Evolutionary conservation across 2,888 invertebrate genomes (phyloP).

Genomic region (Cerastis leucographa): DNA sequence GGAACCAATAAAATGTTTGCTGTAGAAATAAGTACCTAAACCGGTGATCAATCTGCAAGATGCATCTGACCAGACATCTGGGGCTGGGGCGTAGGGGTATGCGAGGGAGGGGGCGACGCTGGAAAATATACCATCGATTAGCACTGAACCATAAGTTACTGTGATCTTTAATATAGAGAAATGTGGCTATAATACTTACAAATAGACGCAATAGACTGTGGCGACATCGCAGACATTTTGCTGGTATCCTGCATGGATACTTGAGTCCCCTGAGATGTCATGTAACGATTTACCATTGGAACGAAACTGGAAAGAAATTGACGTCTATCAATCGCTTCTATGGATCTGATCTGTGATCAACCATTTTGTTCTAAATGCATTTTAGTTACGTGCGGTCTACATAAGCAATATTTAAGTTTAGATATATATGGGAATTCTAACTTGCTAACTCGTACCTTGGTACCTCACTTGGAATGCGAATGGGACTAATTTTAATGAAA

Average conservation of each 20-base stretch:
- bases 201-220: slow-evolving; percentile 89
- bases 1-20: background rate
- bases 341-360: slow-evolving; percentile 51
- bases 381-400: slow-evolving; percentile 31
- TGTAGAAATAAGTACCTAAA: slow-evolving; percentile 71
- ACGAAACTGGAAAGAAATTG: slow-evolving; percentile 83
- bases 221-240: slow-evolving; percentile 89
- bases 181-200: slow-evolving; percentile 78
- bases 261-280: slow-evolving; percentile 90
- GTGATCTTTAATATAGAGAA: background rate
- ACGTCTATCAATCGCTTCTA: slow-evolving; percentile 58
- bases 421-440: slow-evolving; percentile 12
- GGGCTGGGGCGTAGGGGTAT: slow-evolving; percentile 89
- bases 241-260: slow-evolving; percentile 88
- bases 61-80: slow-evolving; percentile 87
- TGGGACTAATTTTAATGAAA: slow-evolving; percentile 21
- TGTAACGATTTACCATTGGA: slow-evolving; percentile 89
- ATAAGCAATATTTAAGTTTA: slow-evolving; percentile 23
- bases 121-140: slow-evolving; percentile 40
- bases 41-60: slow-evolving; percentile 84
- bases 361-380: slow-evolving; percentile 34
- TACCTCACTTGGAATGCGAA: slow-evolving; percentile 46
- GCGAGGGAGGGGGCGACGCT: slow-evolving; percentile 89
- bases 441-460: slow-evolving; percentile 43
- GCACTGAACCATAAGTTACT: background rate